phyloP scores from a whole-genome alignment of 2,797 vertebrate genomes.

The Onychomys arenicola region DNA sequence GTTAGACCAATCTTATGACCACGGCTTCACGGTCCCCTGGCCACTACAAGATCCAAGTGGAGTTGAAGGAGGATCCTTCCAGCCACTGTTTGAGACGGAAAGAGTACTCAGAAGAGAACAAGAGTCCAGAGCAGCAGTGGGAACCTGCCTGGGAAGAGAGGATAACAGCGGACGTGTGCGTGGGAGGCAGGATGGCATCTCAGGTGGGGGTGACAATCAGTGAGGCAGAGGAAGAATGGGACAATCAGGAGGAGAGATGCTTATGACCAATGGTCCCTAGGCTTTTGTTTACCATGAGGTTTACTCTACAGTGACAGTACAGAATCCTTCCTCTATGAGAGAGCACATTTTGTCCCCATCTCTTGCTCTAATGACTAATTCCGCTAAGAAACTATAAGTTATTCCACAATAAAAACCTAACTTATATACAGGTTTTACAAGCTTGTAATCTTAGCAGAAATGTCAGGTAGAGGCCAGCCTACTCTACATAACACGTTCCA shows the following conservation, averaged over 20 bases:
- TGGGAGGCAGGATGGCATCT: not conserved
- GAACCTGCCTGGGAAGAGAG: not conserved
- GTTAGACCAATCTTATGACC: not conserved
- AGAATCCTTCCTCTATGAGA: not conserved
- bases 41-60: rapidly evolving
- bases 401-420: not conserved
- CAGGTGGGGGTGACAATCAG: not conserved
- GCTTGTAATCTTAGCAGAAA: not conserved
- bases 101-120: not conserved
- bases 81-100: not conserved
- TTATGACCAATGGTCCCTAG: not conserved
- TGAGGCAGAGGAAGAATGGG: not conserved
- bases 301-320: not conserved
- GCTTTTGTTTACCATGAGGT: not conserved
- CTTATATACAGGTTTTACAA: not conserved
- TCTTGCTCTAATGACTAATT: slow-evolving; percentile 5
- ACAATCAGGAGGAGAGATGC: not conserved
- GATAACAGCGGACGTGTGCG: too few relatives aligned
- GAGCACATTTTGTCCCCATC: not conserved
- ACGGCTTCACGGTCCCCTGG: not conserved
- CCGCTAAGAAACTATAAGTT: not conserved
- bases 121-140: not conserved
- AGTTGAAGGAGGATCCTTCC: not conserved
- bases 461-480: not conserved
- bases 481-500: not conserved